These are phyloP conservation scores for Acanthis flammea DNA, from an alignment of 2,797 vertebrate genomes.

Conservation along the genomic window DNA sequence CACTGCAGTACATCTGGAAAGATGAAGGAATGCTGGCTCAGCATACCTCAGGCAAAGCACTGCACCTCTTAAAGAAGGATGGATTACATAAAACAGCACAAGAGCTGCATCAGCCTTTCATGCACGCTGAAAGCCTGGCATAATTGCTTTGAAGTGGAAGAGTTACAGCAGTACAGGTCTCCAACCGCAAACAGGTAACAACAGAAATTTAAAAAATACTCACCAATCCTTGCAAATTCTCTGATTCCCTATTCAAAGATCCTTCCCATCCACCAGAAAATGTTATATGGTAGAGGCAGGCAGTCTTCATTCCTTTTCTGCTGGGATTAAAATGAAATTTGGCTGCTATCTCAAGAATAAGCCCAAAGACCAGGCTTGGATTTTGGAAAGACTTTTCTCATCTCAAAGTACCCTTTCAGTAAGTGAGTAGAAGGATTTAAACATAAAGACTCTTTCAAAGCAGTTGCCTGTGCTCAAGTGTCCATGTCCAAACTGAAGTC, in stretches of 20 bases:
- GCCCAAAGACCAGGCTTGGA: not conserved
- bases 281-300: not conserved
- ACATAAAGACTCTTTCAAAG: not conserved
- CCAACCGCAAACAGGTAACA: not conserved
- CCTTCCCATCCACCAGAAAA: not conserved
- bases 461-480: not conserved
- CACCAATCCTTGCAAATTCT: not conserved
- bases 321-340: conserved; percentile 7
- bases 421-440: not conserved
- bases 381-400: not conserved
- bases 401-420: not conserved
- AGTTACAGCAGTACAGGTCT: not conserved
- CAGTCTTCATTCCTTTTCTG: not conserved
- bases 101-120: not conserved
- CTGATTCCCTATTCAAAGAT: not conserved
- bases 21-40: not conserved
- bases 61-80: not conserved
- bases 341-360: not conserved
- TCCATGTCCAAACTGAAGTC: not conserved
- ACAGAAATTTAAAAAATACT: not conserved
- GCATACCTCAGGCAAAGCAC: not conserved
- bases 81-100: not conserved
- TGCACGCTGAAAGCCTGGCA: not conserved
- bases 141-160: not conserved
- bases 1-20: not conserved